phyloP scores from a whole-genome alignment of 2,797 vertebrate species.

The Thripadectes ignobilis region DNA sequence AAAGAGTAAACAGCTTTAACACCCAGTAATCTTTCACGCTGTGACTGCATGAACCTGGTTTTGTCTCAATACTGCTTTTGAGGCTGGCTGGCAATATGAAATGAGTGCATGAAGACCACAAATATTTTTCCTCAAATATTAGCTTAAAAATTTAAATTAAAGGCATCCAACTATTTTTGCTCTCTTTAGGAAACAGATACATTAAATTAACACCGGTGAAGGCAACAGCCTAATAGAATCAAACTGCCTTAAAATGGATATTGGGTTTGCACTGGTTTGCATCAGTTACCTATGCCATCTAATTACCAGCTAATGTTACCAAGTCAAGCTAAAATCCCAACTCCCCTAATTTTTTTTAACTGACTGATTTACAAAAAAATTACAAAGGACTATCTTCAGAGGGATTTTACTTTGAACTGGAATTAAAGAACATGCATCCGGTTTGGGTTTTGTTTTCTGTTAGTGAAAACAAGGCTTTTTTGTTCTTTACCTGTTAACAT shows the following conservation, averaged over 20 bases:
- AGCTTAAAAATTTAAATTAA: slow-evolving; percentile 3
- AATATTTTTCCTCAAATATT: neutral
- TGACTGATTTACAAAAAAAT: neutral
- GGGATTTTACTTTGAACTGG: neutral
- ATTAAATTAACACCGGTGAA: neutral
- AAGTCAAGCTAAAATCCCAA: neutral
- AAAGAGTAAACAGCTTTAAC: slow-evolving; percentile 20
- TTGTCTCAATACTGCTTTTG: neutral
- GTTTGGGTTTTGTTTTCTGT: neutral
- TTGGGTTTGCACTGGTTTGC: neutral
- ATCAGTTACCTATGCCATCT: neutral
- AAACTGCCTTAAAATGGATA: neutral
- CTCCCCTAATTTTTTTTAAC: neutral
- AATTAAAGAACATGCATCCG: neutral
- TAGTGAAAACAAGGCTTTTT: neutral
- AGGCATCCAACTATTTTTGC: neutral
- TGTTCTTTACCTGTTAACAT: neutral
- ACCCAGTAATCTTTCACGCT: neutral
- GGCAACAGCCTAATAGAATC: neutral
- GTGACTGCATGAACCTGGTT: neutral
- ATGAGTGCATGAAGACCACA: neutral
- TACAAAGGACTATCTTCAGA: neutral
- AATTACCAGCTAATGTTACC: neutral
- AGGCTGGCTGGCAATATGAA: neutral
- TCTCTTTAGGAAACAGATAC: neutral